Evolutionary conservation across 1,140 invertebrate genomes (phyloP), one percentile per base, ranked within the genome.

Genomic region (Mycetomoellerius zeteki): DNA sequence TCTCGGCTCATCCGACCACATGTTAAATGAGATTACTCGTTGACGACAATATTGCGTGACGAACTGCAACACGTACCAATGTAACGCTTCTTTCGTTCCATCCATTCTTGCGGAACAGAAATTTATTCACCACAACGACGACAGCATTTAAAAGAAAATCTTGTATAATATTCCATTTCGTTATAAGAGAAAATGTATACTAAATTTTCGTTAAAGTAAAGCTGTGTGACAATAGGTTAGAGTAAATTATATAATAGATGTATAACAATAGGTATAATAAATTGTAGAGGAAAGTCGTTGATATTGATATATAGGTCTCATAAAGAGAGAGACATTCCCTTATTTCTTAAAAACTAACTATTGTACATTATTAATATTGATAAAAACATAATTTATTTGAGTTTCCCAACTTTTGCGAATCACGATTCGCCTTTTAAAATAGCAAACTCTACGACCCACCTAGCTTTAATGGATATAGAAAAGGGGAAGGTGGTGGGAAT

Each of bases 1-100:
- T 75, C 27, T 21, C 54, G 56, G 54, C 33, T 24, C 37, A 58
- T 60, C 78, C 62, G 19, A 60, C 37, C 24, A 21, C n/a, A 58
- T 50, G n/a, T 73, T 73, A 84, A 60, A 60, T 84, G 47, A 72
- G 80, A 43, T 82, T 82, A 82, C 54, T 21, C 67, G 67, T 6
- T 7, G 33, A 60, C 69, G 54, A 60, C 21, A 60, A 84, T 60
- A 73, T 75, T 56, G 54, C 80, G 69, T 84, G 80, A 60, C 80
- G 69, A 84, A 60, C 69, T 73, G 80, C 37, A 27, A 73, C 80
- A 84, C 69, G 69, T 69, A 73, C 33, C 80, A 47, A 2, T 54
- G 37, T 82, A 52, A 47, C 54, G 52, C 24, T 27, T 47, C 67
- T 60, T 37, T 78, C 37, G 58, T 30, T 78, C 58, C 58, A 52